Conservation (phyloP, 1,140 invertebrate genomes). For the Microvelia longipes region DNA sequence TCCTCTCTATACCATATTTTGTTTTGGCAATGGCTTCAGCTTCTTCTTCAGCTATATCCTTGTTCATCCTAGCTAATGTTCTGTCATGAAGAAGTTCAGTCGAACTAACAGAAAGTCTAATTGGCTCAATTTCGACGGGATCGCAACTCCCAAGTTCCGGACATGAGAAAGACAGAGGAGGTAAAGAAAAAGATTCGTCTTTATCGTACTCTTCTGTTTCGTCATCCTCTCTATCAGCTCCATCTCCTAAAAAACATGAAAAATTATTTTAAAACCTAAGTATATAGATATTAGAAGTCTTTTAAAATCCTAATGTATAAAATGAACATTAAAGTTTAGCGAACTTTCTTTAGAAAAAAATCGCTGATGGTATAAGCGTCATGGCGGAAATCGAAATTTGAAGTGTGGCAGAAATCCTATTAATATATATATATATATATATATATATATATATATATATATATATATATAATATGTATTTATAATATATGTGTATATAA, state of each 20-base stretch:
- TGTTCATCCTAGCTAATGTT: conserved; percentile 60
- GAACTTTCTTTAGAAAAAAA: no score
- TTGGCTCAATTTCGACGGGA: conserved; percentile 29
- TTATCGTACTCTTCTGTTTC: conserved; percentile 13
- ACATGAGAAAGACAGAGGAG: conserved; percentile 59
- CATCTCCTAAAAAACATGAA: neutral
- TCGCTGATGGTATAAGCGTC: no score
- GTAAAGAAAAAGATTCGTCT: conserved; percentile 43
- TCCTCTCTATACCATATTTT: conserved; percentile 15
- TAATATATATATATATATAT: no score
- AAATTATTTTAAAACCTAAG: no score
- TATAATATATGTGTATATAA: no score
- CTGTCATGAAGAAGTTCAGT: conserved; percentile 62
- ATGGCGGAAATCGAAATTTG: no score
- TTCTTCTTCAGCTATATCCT: conserved; percentile 54
- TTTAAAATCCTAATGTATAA: no score
- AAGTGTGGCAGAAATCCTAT: no score
- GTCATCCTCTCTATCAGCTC: neutral
- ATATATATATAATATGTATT: no score
- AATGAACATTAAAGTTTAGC: no score
- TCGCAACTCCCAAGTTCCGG: conserved; percentile 48
- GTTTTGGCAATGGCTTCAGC: conserved; percentile 34
- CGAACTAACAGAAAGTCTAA: conserved; percentile 59
- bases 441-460: no score
- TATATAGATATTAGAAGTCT: no score